These are phyloP conservation scores for Drepana arcuata DNA, from an alignment of 1,140 invertebrate species.

Conservation along the genomic window DNA sequence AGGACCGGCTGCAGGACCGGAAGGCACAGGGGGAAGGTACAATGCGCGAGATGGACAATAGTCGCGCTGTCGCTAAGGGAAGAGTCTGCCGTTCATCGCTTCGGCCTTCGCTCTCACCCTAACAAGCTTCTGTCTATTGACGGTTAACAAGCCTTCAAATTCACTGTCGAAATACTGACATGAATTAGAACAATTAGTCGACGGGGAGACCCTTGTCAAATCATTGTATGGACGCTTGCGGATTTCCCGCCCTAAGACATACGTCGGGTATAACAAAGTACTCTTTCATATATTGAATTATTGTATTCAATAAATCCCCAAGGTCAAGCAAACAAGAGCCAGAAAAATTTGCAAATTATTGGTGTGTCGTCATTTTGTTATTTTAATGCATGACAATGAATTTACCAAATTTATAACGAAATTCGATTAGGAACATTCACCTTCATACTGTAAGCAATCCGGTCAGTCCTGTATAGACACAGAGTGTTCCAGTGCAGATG, in stretches of 20 bases:
- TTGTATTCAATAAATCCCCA: too few species aligned
- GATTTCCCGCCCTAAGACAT: slow-evolving; percentile 14
- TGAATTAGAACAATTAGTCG: slow-evolving; percentile 35
- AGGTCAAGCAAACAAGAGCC: too few species aligned
- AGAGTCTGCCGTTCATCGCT: slow-evolving; percentile 19
- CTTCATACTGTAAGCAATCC: too few species aligned
- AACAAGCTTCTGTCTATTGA: slow-evolving; percentile 26
- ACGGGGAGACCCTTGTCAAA: slow-evolving; percentile 42
- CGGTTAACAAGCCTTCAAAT: slow-evolving; percentile 37
- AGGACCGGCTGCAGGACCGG: slow-evolving; percentile 19
- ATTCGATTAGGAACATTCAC: too few species aligned
- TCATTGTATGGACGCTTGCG: slow-evolving; percentile 29
- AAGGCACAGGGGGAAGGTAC: slow-evolving; percentile 35
- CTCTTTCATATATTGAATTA: too few species aligned
- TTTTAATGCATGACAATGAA: too few species aligned
- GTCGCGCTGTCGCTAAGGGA: slow-evolving; percentile 36
- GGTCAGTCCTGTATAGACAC: too few species aligned
- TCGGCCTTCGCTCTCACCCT: slow-evolving; percentile 23
- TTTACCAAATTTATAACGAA: too few species aligned
- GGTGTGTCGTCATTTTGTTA: too few species aligned
- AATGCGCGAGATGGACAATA: slow-evolving; percentile 35
- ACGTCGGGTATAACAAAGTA: slow-evolving; percentile 1
- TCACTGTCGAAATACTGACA: slow-evolving; percentile 29
- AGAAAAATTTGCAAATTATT: too few species aligned
- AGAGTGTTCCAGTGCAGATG: too few species aligned